Base-by-base conservation (phyloP, 2,888 invertebrate species). In the Odontomyia ornata region DNA sequence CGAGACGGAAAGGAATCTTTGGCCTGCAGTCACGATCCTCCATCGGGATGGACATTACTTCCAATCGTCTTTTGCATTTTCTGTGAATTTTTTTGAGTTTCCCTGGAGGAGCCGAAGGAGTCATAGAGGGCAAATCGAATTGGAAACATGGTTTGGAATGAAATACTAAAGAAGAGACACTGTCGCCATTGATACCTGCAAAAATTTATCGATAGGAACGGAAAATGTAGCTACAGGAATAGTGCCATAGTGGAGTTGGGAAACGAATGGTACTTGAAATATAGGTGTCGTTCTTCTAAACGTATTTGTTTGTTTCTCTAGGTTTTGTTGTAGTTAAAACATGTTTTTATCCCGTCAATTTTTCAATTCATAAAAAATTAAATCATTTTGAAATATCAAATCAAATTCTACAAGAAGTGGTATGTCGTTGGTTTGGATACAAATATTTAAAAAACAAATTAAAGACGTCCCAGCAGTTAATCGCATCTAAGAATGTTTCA, bases 11-110 rank as follows among this genome's bases (percentile, higher is more conserved):
- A 30, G n/a, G n/a, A 69, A 47, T 47, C 47, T 69, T 47, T 23
- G 47, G 46, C 65, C 47, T 69, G 30, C n/a, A 69, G 46, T 69
- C 69, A 69, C 69, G 69, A 69, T 69, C 46, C 46, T 18, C 69
- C 25, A 47, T 23, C 69, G 69, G 21, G 47, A 69, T 69, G 69
- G 46, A 47, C 69, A 69, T 47, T 69, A 25, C 27, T 43, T 46
- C 65, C 25, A 67, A 23, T 43, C 21, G 4, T 2, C n/a, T 13
- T 43, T 43, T 43, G 13, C 7, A n/a, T n/a, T n/a, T 43, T 43
- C 43, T 43, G 13, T 43, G 13, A 9, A 7, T 43, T 43, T 43
- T n/a, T n/a, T n/a, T n/a, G n/a, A n/a, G n/a, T 43, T 43, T 43
- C 43, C 43, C 56, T 56, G 5, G 56, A 67, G 28, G n/a, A n/a